Conservation (phyloP, 2,113 vertebrate species). For the Thermophis baileyi region DNA sequence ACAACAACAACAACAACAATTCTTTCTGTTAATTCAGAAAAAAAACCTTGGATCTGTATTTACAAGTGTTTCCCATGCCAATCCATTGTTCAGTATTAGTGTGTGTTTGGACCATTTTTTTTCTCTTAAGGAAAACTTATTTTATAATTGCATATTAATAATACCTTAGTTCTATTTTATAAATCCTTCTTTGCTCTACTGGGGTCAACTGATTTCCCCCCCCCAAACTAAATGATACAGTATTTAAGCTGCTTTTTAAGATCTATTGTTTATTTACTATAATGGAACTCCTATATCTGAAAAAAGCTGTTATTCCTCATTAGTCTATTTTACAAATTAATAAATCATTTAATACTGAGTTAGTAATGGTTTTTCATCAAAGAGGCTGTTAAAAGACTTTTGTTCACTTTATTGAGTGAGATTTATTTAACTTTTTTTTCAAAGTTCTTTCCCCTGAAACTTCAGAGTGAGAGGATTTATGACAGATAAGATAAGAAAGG, state of each 20-base stretch:
- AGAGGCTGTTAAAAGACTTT: constrained; percentile 27
- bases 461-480: neutral
- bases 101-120: neutral
- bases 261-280: constrained; percentile 23
- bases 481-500: constrained; percentile 23
- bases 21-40: neutral
- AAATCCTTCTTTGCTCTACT: constrained; percentile 26
- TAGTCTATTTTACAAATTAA: constrained; percentile 51
- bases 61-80: neutral
- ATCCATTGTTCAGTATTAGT: neutral
- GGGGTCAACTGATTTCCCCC: neutral
- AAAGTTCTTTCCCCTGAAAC: constrained; percentile 23
- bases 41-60: neutral
- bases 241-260: constrained; percentile 39
- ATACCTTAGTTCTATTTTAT: neutral
- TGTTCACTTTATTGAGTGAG: constrained; percentile 52
- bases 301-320: neutral
- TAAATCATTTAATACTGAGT: constrained; percentile 29
- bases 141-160: constrained; percentile 31
- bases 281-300: neutral
- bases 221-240: constrained; percentile 10
- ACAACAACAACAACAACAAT: no score
- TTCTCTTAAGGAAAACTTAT: neutral
- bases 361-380: constrained; percentile 40
- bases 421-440: constrained; percentile 23